These are phyloP conservation scores for Hemicrepidius hirtus DNA, from an alignment of 2,888 invertebrate genomes.

Conservation along the genomic window DNA sequence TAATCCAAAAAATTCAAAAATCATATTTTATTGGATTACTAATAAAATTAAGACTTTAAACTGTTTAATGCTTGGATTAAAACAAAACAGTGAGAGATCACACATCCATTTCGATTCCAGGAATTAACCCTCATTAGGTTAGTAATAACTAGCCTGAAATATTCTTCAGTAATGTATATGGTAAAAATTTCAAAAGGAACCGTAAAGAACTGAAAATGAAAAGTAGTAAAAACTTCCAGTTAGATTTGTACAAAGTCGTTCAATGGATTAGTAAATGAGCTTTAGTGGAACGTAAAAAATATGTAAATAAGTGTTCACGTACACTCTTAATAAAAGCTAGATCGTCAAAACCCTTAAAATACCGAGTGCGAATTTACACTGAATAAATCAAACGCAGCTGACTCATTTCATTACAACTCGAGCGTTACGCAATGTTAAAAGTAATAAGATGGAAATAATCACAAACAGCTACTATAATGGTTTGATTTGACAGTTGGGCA, in stretches of 20 bases:
- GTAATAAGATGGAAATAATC: conserved; percentile 36
- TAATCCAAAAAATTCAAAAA: too few species aligned
- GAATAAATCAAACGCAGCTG: conserved; percentile 28
- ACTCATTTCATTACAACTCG: conserved; percentile 15
- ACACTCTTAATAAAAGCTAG: conserved; percentile 12
- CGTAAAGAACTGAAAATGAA: conserved; percentile 34
- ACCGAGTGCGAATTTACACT: conserved; percentile 20
- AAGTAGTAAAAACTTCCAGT: conserved; percentile 36
- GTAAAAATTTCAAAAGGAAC: conserved; percentile 26
- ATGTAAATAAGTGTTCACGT: conserved; percentile 35
- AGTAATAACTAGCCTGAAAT: conserved; percentile 28
- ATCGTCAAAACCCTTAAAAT: conserved; percentile 6
- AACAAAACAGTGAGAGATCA: neutral
- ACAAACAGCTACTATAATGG: conserved; percentile 24
- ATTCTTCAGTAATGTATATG: conserved; percentile 43
- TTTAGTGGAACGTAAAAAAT: conserved; percentile 36
- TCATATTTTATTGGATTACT: too few species aligned
- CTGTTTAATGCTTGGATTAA: too few species aligned
- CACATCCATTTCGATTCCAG: neutral
- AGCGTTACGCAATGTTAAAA: conserved; percentile 22
- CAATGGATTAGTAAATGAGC: conserved; percentile 36
- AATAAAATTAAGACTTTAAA: too few species aligned
- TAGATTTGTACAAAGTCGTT: conserved; percentile 30
- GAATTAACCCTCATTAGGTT: neutral
- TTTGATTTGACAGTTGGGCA: conserved; percentile 26